Base-by-base conservation (phyloP, 2,888 invertebrate genomes). In the Rhingia rostrata region DNA sequence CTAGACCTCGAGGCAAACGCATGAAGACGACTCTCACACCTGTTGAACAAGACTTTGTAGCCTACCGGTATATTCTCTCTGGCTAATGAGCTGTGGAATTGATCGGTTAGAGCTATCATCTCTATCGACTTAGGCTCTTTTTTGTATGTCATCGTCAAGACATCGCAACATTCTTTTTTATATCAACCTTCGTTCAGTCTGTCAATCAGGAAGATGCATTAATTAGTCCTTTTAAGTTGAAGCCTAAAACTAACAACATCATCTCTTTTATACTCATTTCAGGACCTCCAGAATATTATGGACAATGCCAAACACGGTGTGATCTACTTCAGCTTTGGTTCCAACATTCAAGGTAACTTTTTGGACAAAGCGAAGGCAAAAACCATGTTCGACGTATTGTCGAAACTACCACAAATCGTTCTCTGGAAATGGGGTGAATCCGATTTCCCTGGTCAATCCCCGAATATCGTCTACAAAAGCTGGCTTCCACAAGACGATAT, bases 401-500 rank as follows among this genome's bases (percentile, higher is more conserved):
- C 92, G 2, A 92, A 92, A 81, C 86, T 94, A 1, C 93, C 94
- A 82, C 93, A 94, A 69, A 93, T 92, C 3, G 92, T 95, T 0
- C 86, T 95, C 5, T 94, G 94, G 94, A 95, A 95, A 90, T 95
- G 94, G 93, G 94, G 94, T 86, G 87, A 86, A 14, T 93, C 93
- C 0, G 92, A 93, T 7, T 86, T 86, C 66, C 87, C 87, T 0
- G 88, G 88, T 32, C 78, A 90, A 32, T 89, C 92, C 0, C 63
- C 86, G 14, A 92, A 92, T 79, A 90, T 92, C 0, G 86, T 88
- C 49, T 87, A 90, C 37, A 84, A 84, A 22, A 89, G 88, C 32
- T 92, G 91, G 92, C 67, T 91, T 37, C 91, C 92, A 12, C 96
- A 96, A 88, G 94, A 94, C 88, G 96, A 96, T 89, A 93, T 96